Percentiles rank a stretch among this genome's conserved stretches.
These are phyloP conservation scores for Orchestes rusci DNA, from an alignment of 2,888 invertebrate genomes.

Conservation along the genomic window DNA sequence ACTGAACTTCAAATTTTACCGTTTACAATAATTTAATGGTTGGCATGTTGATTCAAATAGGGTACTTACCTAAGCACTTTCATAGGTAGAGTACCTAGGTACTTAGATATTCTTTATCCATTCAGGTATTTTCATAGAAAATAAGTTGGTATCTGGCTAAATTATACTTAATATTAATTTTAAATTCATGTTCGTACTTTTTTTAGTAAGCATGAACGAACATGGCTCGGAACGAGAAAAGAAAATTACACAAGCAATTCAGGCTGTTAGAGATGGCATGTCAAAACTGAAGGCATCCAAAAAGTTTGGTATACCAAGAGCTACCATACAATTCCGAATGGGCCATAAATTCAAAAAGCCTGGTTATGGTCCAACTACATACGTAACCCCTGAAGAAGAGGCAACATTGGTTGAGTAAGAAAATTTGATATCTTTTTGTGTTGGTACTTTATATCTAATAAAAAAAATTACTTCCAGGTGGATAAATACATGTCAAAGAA, in stretches of 20 bases:
- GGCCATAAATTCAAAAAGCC: slow-evolving; percentile 10
- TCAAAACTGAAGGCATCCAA: slow-evolving; percentile 9
- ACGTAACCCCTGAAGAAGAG: slow-evolving; percentile 17
- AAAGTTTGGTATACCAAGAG: slow-evolving; percentile 8
- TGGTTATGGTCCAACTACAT: slow-evolving; percentile 10
- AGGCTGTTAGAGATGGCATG: slow-evolving; percentile 10
- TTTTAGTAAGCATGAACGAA: background rate
- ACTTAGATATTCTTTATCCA: no score
- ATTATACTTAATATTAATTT: no score
- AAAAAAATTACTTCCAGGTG: slow-evolving; percentile 22
- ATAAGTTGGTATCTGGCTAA: no score
- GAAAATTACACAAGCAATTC: slow-evolving; percentile 7
- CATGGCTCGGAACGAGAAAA: background rate
- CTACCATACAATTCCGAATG: slow-evolving; percentile 14
- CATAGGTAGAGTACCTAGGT: no score
- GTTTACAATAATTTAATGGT: no score
- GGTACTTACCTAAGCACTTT: no score
- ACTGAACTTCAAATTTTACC: no score
- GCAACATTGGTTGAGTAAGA: slow-evolving; percentile 7
- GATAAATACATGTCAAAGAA: slow-evolving; percentile 31
- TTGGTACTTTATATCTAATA: background rate
- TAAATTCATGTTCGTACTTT: background rate
- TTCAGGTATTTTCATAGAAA: no score
- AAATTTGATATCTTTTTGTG: background rate
- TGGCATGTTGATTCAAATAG: no score